phyloP scores from a whole-genome alignment of 1,140 invertebrate genomes.

The Trypoxylus dichotomus region DNA sequence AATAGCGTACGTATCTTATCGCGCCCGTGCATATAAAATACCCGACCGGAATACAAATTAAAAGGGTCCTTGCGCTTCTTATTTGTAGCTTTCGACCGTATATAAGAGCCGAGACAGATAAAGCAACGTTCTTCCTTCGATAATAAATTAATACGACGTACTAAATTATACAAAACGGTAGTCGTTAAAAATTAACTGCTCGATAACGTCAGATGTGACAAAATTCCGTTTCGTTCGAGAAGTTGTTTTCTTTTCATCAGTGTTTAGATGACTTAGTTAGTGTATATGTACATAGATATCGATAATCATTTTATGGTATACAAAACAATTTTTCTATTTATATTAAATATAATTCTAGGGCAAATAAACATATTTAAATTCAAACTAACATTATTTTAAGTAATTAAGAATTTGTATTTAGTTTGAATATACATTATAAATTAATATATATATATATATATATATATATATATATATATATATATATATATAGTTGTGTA shows the following conservation, averaged over 20 bases:
- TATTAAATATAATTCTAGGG: no score
- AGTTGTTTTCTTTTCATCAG: background rate
- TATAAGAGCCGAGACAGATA: background rate
- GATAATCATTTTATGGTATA: no score
- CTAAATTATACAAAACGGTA: conserved; percentile 25
- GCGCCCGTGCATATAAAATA: background rate
- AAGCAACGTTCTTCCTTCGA: background rate
- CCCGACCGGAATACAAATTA: background rate
- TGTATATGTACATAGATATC: no score
- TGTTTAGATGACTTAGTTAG: no score
- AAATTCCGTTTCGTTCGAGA: background rate
- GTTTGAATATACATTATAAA: no score
- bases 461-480: no score
- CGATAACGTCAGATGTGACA: conserved; percentile 17
- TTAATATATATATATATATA: no score
- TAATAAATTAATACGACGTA: conserved; percentile 22
- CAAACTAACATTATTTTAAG: no score
- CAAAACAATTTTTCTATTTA: no score
- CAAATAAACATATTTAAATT: no score
- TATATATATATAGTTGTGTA: no score
- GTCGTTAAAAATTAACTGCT: conserved; percentile 20
- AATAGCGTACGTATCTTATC: background rate
- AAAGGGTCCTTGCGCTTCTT: background rate
- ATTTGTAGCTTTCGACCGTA: background rate
- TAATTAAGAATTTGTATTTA: no score